phyloP scores from a whole-genome alignment of 2,113 vertebrate genomes.

The Chrysochloris asiatica region DNA sequence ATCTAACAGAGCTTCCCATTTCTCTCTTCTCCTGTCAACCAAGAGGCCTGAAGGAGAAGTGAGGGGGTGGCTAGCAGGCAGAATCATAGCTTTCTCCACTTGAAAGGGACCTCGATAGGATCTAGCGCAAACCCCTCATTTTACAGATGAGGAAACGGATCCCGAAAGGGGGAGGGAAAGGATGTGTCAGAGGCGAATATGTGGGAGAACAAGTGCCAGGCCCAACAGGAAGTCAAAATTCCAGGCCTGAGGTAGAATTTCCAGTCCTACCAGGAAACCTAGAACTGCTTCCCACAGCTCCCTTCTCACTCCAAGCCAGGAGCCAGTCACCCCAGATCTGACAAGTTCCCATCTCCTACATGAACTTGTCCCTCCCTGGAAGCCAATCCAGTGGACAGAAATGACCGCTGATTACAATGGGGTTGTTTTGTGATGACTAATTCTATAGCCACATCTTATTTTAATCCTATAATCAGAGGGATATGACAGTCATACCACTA shows the following conservation, averaged over 20 bases:
- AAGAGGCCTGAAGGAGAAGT: background rate
- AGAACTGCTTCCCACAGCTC: slow-evolving; percentile 21
- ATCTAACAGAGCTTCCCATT: background rate
- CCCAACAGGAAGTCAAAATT: slow-evolving; percentile 73
- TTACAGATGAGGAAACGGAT: slow-evolving; percentile 48
- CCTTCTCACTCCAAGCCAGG: background rate
- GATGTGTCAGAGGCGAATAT: background rate
- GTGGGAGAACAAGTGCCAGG: slow-evolving; percentile 32
- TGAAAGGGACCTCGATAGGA: background rate
- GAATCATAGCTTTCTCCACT: slow-evolving; percentile 14
- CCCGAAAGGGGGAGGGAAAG: slow-evolving; percentile 18
- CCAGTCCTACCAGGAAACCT: slow-evolving; percentile 11
- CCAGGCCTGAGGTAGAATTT: slow-evolving; percentile 62
- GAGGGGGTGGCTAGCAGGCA: background rate
- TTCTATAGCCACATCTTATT: background rate
- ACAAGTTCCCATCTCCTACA: accelerated
- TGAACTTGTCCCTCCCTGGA: accelerated
- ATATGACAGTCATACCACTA: background rate
- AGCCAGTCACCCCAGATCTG: background rate
- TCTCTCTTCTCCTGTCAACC: background rate
- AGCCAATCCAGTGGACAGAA: background rate
- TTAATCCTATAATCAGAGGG: background rate
- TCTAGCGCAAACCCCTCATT: slow-evolving; percentile 27
- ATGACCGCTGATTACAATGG: accelerated
- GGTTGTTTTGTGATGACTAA: background rate